Conservation (phyloP, 2,797 vertebrate genomes). For the Thripadectes ignobilis region DNA sequence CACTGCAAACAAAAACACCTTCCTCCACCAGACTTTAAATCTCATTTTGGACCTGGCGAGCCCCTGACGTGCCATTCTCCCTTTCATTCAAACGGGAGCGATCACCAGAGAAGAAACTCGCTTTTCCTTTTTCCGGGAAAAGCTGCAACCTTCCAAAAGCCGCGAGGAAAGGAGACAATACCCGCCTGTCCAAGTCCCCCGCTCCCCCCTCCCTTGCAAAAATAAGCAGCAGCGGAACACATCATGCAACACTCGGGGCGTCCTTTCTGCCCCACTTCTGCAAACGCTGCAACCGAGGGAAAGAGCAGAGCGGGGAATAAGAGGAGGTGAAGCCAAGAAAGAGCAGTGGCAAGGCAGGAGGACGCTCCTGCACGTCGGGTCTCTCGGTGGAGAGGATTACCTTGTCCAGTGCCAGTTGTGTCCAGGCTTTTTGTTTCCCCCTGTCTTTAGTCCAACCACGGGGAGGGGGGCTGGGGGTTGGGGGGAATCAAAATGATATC, state of each 20-base stretch:
- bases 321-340: background rate
- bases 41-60: background rate
- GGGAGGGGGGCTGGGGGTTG: background rate
- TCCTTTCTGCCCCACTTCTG: background rate
- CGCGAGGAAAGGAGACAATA: background rate
- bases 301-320: background rate
- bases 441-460: conserved; percentile 66
- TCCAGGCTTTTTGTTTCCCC: conserved; percentile 65
- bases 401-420: conserved; percentile 68
- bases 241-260: background rate
- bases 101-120: background rate
- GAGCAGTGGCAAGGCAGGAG: background rate
- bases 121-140: background rate
- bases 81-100: background rate
- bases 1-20: background rate
- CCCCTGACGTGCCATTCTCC: background rate
- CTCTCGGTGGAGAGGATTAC: conserved; percentile 58
- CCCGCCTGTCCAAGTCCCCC: background rate
- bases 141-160: background rate
- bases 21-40: background rate
- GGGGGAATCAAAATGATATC: conserved; percentile 46
- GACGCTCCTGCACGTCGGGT: background rate
- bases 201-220: background rate
- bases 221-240: background rate
- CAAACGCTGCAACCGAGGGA: background rate